These are phyloP conservation scores for Idaea straminata DNA, from an alignment of 2,888 invertebrate species.

Conservation along the genomic window DNA sequence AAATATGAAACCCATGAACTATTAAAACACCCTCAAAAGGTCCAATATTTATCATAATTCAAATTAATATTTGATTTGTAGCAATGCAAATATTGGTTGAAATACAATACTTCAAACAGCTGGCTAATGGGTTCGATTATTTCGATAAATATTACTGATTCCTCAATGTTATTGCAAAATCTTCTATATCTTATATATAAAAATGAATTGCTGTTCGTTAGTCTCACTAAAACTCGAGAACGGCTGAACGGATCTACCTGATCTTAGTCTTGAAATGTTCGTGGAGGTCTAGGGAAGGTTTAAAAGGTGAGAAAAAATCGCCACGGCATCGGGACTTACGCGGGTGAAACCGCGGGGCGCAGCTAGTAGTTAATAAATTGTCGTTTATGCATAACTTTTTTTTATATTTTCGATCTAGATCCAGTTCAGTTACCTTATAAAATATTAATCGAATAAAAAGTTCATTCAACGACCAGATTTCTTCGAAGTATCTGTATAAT, in stretches of 20 bases:
- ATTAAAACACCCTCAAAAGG: not conserved
- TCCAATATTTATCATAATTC: not conserved
- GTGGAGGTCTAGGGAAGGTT: too few species aligned
- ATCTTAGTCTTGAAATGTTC: too few species aligned
- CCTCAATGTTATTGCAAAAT: not conserved
- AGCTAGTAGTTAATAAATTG: too few species aligned
- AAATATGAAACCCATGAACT: too few species aligned
- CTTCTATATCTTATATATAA: too few species aligned
- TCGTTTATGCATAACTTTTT: too few species aligned
- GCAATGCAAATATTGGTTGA: constrained; percentile 38
- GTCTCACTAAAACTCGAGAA: too few species aligned
- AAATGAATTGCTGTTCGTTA: too few species aligned
- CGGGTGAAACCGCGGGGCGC: too few species aligned
- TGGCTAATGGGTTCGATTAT: constrained; percentile 7
- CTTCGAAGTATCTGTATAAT: not conserved
- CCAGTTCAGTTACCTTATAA: not conserved
- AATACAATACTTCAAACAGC: constrained; percentile 29
- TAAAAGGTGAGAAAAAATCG: too few species aligned
- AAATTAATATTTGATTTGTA: constrained; percentile 10
- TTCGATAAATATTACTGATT: not conserved
- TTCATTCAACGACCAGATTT: not conserved
- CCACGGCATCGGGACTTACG: too few species aligned
- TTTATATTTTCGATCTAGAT: not conserved
- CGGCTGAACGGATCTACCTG: too few species aligned
- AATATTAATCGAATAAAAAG: not conserved